A percentile compares a stretch with the other conserved stretches of the same genome.
These are phyloP conservation scores for Semaprochilodus insignis DNA, from an alignment of 2,797 vertebrate species.

Conservation along the genomic window DNA sequence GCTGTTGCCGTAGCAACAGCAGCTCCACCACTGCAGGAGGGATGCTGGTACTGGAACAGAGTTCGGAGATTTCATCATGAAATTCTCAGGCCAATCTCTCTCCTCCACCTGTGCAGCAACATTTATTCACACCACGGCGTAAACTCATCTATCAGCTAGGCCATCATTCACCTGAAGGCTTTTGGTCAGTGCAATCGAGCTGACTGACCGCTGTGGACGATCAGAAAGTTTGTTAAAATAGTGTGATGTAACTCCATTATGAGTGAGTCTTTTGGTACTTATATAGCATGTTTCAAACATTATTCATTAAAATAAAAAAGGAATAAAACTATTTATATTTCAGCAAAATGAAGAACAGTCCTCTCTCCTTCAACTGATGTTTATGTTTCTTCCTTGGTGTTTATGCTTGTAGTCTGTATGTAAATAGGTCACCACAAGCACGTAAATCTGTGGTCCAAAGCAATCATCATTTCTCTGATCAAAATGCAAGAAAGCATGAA, in stretches of 20 bases:
- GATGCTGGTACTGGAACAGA: constrained; percentile 24
- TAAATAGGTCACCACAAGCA: not conserved
- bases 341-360: too few species aligned
- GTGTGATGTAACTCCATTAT: too few species aligned
- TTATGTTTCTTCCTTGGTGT: not conserved
- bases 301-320: too few species aligned
- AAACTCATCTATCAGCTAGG: not conserved
- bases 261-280: not conserved
- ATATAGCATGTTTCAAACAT: too few species aligned
- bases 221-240: not conserved
- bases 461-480: not conserved
- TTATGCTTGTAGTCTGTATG: not conserved
- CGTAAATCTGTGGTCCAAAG: not conserved
- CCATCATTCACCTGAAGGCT: not conserved
- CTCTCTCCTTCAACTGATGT: not conserved
- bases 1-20: constrained; percentile 71
- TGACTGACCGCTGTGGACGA: too few species aligned
- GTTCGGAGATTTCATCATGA: constrained; percentile 14
- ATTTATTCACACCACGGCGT: not conserved
- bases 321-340: not conserved
- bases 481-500: not conserved
- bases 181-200: not conserved
- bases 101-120: not conserved
- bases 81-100: not conserved
- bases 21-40: constrained; percentile 45